phyloP scores from a whole-genome alignment of 2,797 vertebrate genomes.

The Xiphophorus birchmanni region DNA sequence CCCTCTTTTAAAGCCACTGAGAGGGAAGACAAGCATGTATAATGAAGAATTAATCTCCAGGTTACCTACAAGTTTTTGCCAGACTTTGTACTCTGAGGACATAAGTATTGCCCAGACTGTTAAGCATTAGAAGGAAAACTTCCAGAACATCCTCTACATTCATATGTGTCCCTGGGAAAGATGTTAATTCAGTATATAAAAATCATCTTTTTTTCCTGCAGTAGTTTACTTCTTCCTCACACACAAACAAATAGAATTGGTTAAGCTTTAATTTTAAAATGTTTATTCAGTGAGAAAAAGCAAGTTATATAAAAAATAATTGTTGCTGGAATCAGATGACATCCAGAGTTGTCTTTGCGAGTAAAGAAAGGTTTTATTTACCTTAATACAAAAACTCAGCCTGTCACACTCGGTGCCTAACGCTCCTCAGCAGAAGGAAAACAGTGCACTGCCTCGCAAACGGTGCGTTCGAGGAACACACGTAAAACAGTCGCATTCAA shows the following conservation, averaged over 20 bases:
- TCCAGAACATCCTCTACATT: conserved; percentile 2
- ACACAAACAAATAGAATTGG: background rate
- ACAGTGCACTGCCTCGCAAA: too few relatives aligned
- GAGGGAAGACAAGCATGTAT: conserved; percentile 32
- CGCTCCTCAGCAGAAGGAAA: too few relatives aligned
- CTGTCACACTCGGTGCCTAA: too few relatives aligned
- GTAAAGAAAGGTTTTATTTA: too few relatives aligned
- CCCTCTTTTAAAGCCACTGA: conserved; percentile 30
- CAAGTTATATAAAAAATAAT: too few relatives aligned
- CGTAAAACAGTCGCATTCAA: too few relatives aligned
- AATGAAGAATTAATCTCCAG: conserved; percentile 48
- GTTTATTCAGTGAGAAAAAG: background rate
- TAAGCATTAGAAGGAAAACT: background rate
- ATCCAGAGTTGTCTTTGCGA: too few relatives aligned
- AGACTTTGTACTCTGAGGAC: conserved; percentile 24
- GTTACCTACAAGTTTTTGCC: conserved; percentile 22
- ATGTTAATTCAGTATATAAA: background rate
- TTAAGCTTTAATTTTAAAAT: background rate
- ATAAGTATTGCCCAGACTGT: conserved; percentile 5
- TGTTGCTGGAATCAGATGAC: too few relatives aligned
- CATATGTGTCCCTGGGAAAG: background rate
- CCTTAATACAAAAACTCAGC: too few relatives aligned
- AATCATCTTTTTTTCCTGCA: background rate
- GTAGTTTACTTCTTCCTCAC: background rate
- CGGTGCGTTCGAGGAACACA: too few relatives aligned